Evolutionary conservation across 1,140 invertebrate genomes (phyloP).

Genomic region (Solenopsis invicta): DNA sequence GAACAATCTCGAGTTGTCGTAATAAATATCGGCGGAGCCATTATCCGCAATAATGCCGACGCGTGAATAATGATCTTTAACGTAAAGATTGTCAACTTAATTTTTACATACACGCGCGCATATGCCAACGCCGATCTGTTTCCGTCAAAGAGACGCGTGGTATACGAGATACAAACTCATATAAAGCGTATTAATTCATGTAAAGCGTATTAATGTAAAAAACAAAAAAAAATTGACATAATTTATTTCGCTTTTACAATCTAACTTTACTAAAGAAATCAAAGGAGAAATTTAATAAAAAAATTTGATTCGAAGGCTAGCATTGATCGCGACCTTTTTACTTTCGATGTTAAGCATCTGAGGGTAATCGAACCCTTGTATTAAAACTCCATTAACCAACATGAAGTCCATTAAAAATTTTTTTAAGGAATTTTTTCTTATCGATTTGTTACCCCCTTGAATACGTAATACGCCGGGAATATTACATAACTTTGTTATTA

Average conservation of each 20-base stretch:
- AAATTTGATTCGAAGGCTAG: not conserved
- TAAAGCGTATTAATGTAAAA: not conserved
- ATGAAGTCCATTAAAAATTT: slow-evolving; percentile 13
- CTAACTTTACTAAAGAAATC: not conserved
- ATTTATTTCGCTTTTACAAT: slow-evolving; percentile 2
- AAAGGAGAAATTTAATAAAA: not conserved
- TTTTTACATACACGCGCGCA: not conserved
- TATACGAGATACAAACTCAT: no score
- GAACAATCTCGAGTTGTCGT: slow-evolving; percentile 36
- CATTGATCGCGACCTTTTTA: not conserved
- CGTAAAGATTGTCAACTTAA: not conserved
- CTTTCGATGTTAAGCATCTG: slow-evolving; percentile 6
- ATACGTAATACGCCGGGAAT: slow-evolving; percentile 21
- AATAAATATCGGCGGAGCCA: slow-evolving; percentile 37
- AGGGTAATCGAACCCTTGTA: slow-evolving; percentile 5
- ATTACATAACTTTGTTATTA: slow-evolving; percentile 44
- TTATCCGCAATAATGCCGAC: slow-evolving; percentile 23
- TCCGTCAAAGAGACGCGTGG: not conserved
- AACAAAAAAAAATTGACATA: not conserved
- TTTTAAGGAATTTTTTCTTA: slow-evolving; percentile 10
- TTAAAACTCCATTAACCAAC: slow-evolving; percentile 16
- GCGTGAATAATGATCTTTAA: slow-evolving; percentile 22
- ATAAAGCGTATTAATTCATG: no score
- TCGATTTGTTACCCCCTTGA: slow-evolving; percentile 20
- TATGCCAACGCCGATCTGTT: not conserved